Conservation (phyloP, 1,140 invertebrate genomes). For the Drosophila pseudoananassae region DNA sequence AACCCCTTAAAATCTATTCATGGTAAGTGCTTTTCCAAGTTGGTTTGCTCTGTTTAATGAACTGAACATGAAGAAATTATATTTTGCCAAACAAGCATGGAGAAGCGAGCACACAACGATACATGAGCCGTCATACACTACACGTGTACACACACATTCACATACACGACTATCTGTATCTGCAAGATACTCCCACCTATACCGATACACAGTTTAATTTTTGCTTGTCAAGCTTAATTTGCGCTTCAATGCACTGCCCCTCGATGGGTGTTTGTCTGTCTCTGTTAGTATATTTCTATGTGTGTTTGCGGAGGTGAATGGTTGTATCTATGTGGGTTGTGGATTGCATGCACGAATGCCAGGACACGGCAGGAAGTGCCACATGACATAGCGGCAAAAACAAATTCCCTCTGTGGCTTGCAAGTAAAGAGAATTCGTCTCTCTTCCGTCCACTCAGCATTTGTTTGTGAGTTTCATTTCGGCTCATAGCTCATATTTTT, state of each 20-base stretch:
- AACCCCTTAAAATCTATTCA: conserved; percentile 49
- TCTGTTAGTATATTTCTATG: conserved; percentile 7
- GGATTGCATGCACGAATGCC: conserved; percentile 67
- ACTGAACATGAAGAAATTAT: conserved; percentile 77
- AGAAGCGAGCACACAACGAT: conserved; percentile 16
- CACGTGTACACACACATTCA: conserved; percentile 27
- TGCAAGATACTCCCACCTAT: conserved; percentile 21
- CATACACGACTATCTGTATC: conserved; percentile 28
- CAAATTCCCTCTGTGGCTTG: conserved; percentile 40
- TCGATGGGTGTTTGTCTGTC: conserved; percentile 35
- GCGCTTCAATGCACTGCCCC: conserved; percentile 76
- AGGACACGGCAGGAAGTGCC: conserved; percentile 48
- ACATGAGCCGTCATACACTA: conserved; percentile 12
- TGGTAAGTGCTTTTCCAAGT: conserved; percentile 60
- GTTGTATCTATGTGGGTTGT: conserved; percentile 25
- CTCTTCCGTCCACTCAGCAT: conserved; percentile 44
- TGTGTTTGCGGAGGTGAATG: conserved; percentile 27
- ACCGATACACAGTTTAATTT: conserved; percentile 76
- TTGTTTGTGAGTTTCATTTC: conserved; percentile 37
- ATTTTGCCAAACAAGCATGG: conserved; percentile 70
- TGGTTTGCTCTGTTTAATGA: conserved; percentile 76
- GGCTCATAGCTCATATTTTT: conserved; percentile 39
- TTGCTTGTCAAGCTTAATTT: conserved; percentile 83
- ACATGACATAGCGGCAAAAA: conserved; percentile 38
- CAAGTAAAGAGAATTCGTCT: conserved; percentile 27